Percentiles rank a stretch among this genome's conserved stretches.
Conservation (phyloP, 2,797 vertebrate genomes). For the Sebastes jordani region DNA sequence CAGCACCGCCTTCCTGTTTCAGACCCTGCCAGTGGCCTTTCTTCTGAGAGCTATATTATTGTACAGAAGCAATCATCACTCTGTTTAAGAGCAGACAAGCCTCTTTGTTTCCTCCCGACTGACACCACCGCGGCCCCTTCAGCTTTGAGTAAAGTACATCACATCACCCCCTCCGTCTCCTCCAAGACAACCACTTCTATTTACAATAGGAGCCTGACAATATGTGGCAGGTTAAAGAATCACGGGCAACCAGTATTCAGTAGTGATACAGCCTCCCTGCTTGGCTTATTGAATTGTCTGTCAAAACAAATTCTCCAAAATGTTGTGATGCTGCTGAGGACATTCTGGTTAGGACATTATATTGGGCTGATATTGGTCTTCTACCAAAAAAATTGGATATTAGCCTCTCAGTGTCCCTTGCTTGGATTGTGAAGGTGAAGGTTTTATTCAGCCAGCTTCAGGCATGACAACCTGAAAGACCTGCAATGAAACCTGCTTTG, state of each 20-base stretch:
- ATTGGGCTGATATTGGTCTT: neutral
- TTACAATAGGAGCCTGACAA: constrained; percentile 26
- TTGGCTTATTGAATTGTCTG: constrained; percentile 52
- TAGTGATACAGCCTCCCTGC: neutral
- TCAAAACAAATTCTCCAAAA: constrained; percentile 4
- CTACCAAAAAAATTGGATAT: neutral
- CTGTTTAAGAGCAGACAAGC: constrained; percentile 47
- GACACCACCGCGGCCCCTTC: constrained; percentile 33
- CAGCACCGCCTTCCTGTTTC: constrained; percentile 40
- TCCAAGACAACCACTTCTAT: constrained; percentile 33
- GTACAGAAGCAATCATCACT: constrained; percentile 52
- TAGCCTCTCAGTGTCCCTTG: neutral
- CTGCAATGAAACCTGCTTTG: neutral
- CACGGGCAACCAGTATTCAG: neutral
- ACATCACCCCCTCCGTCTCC: constrained; percentile 1
- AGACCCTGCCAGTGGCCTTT: constrained; percentile 37
- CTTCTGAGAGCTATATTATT: constrained; percentile 34
- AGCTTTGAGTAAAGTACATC: constrained; percentile 51
- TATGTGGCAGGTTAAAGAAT: constrained; percentile 15
- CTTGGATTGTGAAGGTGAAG: neutral
- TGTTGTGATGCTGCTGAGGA: neutral
- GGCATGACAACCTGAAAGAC: neutral
- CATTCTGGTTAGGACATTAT: neutral
- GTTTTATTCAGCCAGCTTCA: neutral
- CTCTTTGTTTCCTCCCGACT: constrained; percentile 61